A percentile compares a stretch with the other conserved stretches of the same genome.
phyloP scores from a whole-genome alignment of 2,113 vertebrate species.

The Dasyurus viverrinus region DNA sequence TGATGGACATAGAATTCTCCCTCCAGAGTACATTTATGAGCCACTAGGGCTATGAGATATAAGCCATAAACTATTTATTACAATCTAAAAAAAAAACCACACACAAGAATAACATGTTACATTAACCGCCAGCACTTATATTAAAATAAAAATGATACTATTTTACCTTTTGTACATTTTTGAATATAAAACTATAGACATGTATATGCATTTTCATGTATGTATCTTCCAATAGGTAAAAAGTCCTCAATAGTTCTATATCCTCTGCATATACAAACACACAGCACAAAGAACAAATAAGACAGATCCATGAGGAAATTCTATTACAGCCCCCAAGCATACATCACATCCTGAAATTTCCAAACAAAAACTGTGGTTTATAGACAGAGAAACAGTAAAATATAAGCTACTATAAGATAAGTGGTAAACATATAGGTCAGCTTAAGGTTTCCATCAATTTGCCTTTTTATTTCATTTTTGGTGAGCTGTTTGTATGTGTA shows the following conservation, averaged over 20 bases:
- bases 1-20: slow-evolving; percentile 63
- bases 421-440: background rate
- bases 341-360: slow-evolving; percentile 33
- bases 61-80: slow-evolving; percentile 75
- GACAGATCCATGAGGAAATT: slow-evolving; percentile 34
- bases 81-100: slow-evolving; percentile 53
- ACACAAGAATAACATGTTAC: slow-evolving; percentile 15
- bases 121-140: slow-evolving; percentile 49
- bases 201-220: background rate
- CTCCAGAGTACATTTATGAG: slow-evolving; percentile 64
- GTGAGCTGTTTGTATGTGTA: background rate
- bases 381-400: slow-evolving; percentile 24
- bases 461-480: slow-evolving; percentile 3
- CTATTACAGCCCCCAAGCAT: slow-evolving; percentile 52
- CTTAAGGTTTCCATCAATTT: slow-evolving; percentile 10
- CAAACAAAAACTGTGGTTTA: slow-evolving; percentile 39
- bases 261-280: slow-evolving; percentile 51
- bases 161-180: slow-evolving; percentile 43
- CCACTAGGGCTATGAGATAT: slow-evolving; percentile 49
- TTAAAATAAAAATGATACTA: slow-evolving; percentile 47
- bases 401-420: slow-evolving; percentile 1
- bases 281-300: slow-evolving; percentile 1
- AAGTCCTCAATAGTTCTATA: slow-evolving; percentile 68
- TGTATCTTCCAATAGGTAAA: slow-evolving; percentile 7
- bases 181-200: slow-evolving; percentile 34